These are phyloP conservation scores for Narcine bancroftii DNA, from an alignment of 2,113 vertebrate genomes.

Conservation along the genomic window DNA sequence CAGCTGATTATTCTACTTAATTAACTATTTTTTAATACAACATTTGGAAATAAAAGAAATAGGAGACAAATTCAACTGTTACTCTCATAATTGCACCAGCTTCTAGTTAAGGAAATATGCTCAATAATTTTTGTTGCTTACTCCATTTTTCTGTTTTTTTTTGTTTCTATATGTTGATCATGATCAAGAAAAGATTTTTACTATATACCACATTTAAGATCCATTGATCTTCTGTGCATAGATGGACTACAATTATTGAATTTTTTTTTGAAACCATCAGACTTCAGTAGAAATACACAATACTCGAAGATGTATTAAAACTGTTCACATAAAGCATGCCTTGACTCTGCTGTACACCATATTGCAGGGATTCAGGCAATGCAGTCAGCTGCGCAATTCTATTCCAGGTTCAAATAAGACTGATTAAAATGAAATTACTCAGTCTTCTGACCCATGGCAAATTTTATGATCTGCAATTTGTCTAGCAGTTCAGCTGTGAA, in stretches of 20 bases:
- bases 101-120: too few species aligned
- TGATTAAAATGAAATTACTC: constrained; percentile 65
- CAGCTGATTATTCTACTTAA: background rate
- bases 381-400: constrained; percentile 38
- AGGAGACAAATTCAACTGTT: background rate
- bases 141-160: background rate
- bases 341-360: constrained; percentile 25
- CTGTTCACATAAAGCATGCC: constrained; percentile 33
- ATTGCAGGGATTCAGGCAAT: constrained; percentile 31
- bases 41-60: background rate
- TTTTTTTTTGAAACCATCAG: constrained; percentile 22
- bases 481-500: constrained; percentile 57
- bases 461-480: constrained; percentile 60
- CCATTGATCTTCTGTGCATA: constrained; percentile 16
- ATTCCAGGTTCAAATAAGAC: constrained; percentile 52
- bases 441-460: constrained; percentile 56
- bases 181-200: background rate
- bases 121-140: background rate
- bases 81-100: background rate
- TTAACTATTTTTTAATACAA: background rate
- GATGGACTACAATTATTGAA: constrained; percentile 20
- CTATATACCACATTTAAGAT: constrained; percentile 1
- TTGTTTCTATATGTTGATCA: too few species aligned
- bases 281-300: constrained; percentile 2
- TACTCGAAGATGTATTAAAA: constrained; percentile 30